Evolutionary conservation across 2,888 invertebrate genomes (phyloP).

Genomic region (Tenthredo scrophulariae): DNA sequence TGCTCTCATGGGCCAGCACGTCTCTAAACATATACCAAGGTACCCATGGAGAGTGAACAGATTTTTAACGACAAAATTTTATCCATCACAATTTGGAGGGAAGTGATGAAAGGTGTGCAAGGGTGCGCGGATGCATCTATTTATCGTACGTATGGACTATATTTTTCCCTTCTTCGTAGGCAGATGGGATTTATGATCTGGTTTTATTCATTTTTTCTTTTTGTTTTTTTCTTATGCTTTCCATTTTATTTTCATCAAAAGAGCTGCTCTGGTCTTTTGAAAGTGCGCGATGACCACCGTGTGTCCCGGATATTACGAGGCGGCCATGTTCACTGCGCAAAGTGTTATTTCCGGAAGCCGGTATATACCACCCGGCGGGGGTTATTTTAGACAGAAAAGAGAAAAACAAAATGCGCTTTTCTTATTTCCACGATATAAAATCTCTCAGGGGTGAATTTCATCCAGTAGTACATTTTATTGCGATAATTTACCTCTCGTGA

Average conservation of each 20-base stretch:
- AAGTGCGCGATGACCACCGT: background rate
- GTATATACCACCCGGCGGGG: background rate
- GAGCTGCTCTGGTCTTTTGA: slow-evolving; percentile 17
- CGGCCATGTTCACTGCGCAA: slow-evolving; percentile 19
- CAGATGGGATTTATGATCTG: background rate
- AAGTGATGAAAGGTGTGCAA: no score
- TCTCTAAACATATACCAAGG: no score
- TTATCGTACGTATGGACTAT: no score
- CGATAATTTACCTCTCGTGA: no score
- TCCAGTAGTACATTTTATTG: background rate
- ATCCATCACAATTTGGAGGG: no score
- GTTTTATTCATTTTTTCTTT: background rate
- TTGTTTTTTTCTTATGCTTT: background rate
- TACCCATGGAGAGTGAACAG: no score
- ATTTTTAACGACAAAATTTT: no score
- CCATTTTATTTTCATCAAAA: background rate
- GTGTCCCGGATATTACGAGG: slow-evolving; percentile 24
- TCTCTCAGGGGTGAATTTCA: background rate
- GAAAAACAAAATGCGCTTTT: background rate
- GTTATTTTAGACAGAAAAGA: background rate
- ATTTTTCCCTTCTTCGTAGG: background rate
- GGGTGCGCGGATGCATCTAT: no score
- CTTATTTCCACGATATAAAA: background rate
- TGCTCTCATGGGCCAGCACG: no score
- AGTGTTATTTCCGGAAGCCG: slow-evolving; percentile 40